phyloP scores from a whole-genome alignment of 2,888 invertebrate genomes.

The Dinocampus coccinellae region DNA sequence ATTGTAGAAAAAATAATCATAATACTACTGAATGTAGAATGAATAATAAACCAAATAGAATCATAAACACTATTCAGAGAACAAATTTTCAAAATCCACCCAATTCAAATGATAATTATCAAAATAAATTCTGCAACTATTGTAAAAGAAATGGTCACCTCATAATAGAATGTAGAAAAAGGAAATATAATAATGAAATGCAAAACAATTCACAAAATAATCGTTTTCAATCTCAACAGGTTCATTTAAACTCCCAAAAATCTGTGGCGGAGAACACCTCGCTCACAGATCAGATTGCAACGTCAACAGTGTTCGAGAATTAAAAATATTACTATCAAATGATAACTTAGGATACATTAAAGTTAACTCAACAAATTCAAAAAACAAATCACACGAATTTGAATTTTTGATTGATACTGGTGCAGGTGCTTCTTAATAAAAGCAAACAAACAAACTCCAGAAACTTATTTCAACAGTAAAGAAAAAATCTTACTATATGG shows the following conservation, averaged over 20 bases:
- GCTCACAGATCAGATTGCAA: too few relatives aligned
- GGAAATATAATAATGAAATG: too few relatives aligned
- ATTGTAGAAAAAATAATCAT: not conserved
- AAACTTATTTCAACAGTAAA: not conserved
- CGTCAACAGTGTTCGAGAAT: too few relatives aligned
- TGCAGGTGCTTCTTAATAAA: slow-evolving; percentile 20
- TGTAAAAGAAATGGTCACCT: not conserved
- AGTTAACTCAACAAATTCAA: not conserved
- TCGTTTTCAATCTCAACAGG: too few relatives aligned
- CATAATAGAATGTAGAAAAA: slow-evolving; percentile 9
- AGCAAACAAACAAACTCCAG: not conserved
- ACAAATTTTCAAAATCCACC: not conserved
- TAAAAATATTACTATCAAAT: not conserved
- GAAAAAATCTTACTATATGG: slow-evolving; percentile 7
- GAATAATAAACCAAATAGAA: not conserved
- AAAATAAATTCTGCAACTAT: not conserved
- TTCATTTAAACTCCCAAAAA: too few relatives aligned
- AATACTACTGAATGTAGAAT: not conserved
- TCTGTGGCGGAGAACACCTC: not conserved
- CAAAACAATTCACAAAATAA: not conserved
- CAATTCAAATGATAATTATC: not conserved
- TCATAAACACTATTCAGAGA: not conserved
- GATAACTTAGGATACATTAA: slow-evolving; percentile 8
- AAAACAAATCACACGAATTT: slow-evolving; percentile 8
- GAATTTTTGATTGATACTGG: slow-evolving; percentile 20